Evolutionary conservation across 2,888 invertebrate genomes (phyloP), one percentile per base, ranked within the genome.

Genomic region (Spisula solida): DNA sequence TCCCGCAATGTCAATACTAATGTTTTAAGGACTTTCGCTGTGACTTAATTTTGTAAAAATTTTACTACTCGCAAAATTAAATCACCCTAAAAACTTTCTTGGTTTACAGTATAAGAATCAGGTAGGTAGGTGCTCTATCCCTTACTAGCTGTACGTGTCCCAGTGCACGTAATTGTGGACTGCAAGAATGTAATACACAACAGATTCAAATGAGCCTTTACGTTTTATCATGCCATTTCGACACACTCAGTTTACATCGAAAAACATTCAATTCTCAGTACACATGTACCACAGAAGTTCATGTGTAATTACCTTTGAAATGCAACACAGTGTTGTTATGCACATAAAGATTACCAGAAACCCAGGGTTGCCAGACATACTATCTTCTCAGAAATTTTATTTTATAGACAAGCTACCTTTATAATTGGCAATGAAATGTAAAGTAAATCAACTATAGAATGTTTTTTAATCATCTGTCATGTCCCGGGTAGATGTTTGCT

Each of bases 391-490:
- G 51, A 51, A 51, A 51, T 51, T 51, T 51, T 51, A 79, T 85
- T 85, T 78, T 6, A 47, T 78, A 29, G 85, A 85, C 79, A 79
- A 34, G 85, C 55, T 56, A 55, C 56, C 55, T 85, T 55, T 79
- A 56, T 85, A 85, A 85, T 85, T 85, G 16, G 25, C 20, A 51
- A 34, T 78, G 79, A 85, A 79, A 78, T 51, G 20, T 41, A 34
- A 31, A 79, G 55, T 41, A 85, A 56, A 79, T 84, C 41, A 85
- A 16, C 56, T 31, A 12, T 31, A 75, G 85, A 85, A 85, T 85
- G 41, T 79, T 85, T 75, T 78, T 18, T 41, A 75, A 85, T 85
- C 20, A 16, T 55, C 79, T 41, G 55, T 85, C 78, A 55, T 55
- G 20, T 56, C 78, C 80, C 48, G 41, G 75, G 34, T 66, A 29